These are phyloP conservation scores for Melanocharis versteri DNA, from an alignment of 2,113 vertebrate genomes.

Conservation along the genomic window DNA sequence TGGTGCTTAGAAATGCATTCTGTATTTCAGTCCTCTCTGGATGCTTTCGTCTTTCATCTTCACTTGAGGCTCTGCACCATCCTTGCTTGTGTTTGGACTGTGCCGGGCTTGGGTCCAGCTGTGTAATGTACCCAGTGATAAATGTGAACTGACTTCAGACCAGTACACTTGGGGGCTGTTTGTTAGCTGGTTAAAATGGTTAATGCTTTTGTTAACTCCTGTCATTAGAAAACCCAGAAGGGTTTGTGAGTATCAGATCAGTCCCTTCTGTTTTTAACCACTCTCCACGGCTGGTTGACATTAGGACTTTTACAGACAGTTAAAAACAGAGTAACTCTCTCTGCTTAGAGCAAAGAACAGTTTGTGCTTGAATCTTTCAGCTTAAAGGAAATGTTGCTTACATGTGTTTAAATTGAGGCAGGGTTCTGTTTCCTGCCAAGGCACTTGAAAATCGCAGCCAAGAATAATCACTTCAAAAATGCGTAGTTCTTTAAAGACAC, in stretches of 20 bases:
- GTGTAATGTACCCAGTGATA: background rate
- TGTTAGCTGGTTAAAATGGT: background rate
- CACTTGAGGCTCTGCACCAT: background rate
- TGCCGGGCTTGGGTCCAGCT: background rate
- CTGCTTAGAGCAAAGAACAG: background rate
- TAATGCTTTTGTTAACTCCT: background rate
- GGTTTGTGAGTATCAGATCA: background rate
- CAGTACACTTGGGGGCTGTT: background rate
- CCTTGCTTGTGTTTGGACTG: background rate
- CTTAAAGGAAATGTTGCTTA: background rate
- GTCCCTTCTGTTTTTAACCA: background rate
- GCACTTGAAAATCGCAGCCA: background rate
- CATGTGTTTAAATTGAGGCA: background rate
- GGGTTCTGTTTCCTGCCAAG: constrained; percentile 2
- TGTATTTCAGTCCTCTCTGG: background rate
- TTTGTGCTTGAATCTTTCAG: background rate
- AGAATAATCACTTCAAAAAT: background rate
- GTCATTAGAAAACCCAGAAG: background rate
- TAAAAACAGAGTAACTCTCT: background rate
- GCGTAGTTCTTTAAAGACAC: background rate
- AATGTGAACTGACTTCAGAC: background rate
- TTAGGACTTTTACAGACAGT: background rate
- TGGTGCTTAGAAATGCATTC: background rate
- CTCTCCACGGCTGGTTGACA: background rate
- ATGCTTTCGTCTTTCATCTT: background rate